Evolutionary conservation across 2,113 vertebrate genomes (phyloP).

Genomic region (Melospiza melodia): DNA sequence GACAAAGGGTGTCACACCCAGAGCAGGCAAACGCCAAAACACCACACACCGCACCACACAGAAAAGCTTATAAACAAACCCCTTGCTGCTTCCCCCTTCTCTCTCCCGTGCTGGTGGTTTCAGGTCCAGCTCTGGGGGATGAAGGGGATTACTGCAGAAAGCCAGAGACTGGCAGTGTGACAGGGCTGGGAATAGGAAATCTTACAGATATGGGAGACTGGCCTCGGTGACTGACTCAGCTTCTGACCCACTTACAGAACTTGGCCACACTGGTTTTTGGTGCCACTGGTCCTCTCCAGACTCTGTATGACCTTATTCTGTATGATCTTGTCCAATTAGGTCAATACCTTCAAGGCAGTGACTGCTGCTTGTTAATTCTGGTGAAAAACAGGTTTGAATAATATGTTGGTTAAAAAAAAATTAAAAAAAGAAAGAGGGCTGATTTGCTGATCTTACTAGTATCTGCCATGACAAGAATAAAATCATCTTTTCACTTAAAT

Average conservation of each 20-base stretch:
- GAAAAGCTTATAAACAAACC: not conserved
- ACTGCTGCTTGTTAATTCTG: not conserved
- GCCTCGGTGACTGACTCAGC: not conserved
- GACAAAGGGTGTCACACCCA: not conserved
- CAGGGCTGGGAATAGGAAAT: not conserved
- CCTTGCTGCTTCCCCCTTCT: not conserved
- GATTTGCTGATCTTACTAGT: not conserved
- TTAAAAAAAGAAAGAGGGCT: not conserved
- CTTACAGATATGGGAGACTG: not conserved
- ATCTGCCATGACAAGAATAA: slow-evolving; percentile 1
- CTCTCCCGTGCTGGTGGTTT: not conserved
- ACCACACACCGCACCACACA: rapidly evolving
- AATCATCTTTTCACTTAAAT: slow-evolving; percentile 6
- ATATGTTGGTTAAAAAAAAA: not conserved
- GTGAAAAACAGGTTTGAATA: not conserved
- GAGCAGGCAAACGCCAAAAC: not conserved
- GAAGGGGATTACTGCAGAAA: slow-evolving; percentile 29
- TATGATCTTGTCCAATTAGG: not conserved
- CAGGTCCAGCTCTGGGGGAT: not conserved
- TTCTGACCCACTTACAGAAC: not conserved
- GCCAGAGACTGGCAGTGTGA: not conserved
- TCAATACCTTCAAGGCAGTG: not conserved
- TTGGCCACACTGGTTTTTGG: not conserved
- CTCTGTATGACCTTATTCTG: not conserved
- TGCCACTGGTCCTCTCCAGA: not conserved